Conservation (phyloP, 2,888 invertebrate genomes). For the Tetropium fuscum region DNA sequence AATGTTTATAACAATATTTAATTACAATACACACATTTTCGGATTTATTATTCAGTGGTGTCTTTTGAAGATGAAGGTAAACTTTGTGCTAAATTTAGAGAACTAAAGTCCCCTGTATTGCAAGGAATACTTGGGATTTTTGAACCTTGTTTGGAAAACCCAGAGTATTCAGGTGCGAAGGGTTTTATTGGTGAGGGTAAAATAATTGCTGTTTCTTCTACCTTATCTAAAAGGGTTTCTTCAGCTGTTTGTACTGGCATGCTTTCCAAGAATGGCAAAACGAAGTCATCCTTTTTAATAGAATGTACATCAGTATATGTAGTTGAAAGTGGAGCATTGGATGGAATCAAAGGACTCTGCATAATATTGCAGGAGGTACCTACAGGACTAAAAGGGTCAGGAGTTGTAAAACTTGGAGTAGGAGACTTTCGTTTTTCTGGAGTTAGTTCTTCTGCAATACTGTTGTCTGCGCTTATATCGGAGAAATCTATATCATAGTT, state of each 20-base stretch:
- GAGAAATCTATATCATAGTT: constrained; percentile 84
- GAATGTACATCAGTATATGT: constrained; percentile 24
- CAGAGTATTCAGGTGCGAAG: constrained; percentile 68
- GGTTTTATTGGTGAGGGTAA: constrained; percentile 62
- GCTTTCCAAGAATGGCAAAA: constrained; percentile 52
- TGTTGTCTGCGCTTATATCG: constrained; percentile 80
- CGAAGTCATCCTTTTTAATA: constrained; percentile 49
- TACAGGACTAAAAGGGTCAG: constrained; percentile 72
- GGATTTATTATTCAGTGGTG: constrained; percentile 8
- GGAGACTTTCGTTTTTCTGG: constrained; percentile 59
- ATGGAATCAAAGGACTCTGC: constrained; percentile 60
- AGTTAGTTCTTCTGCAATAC: constrained; percentile 71
- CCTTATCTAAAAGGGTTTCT: constrained; percentile 55
- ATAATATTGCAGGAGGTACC: constrained; percentile 58
- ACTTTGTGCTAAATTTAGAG: constrained; percentile 26
- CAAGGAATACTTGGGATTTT: constrained; percentile 76
- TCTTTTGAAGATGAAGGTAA: constrained; percentile 27
- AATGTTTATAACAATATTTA: too few relatives aligned
- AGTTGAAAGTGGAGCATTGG: constrained; percentile 43
- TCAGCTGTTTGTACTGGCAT: constrained; percentile 30
- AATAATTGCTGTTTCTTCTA: constrained; percentile 48
- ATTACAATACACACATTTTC: too few relatives aligned
- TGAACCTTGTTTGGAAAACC: constrained; percentile 72
- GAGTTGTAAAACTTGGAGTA: constrained; percentile 58
- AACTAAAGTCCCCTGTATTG: constrained; percentile 70